Evolutionary conservation across 2,113 vertebrate genomes (phyloP).

Genomic region (Gallinago paraguaiae): DNA sequence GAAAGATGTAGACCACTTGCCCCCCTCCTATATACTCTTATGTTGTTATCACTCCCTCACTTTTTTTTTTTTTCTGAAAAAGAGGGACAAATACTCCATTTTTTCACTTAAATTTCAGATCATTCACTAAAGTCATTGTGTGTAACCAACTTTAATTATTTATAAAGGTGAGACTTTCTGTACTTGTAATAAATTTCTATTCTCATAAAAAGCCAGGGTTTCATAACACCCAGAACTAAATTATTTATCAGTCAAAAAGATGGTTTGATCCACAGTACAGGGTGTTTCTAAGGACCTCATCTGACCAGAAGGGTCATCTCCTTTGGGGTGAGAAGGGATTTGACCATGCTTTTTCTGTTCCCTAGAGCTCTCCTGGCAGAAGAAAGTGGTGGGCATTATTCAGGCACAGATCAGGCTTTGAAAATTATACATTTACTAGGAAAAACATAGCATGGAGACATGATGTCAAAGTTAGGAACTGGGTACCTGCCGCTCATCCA

Average conservation of each 20-base stretch:
- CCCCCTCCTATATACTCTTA: not conserved
- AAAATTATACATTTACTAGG: not conserved
- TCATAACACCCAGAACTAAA: constrained; percentile 12
- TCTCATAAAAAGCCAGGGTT: constrained; percentile 14
- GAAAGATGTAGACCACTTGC: not conserved
- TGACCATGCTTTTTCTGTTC: not conserved
- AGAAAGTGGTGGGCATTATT: not conserved
- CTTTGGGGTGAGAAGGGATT: not conserved
- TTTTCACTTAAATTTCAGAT: constrained; percentile 38
- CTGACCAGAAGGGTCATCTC: not conserved
- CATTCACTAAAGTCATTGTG: not conserved
- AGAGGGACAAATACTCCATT: not conserved
- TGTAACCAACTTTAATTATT: constrained; percentile 56
- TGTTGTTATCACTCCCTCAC: not conserved
- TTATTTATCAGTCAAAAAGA: constrained; percentile 31
- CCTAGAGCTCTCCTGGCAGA: not conserved
- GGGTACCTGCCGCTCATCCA: not conserved
- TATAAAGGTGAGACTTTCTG: constrained; percentile 52
- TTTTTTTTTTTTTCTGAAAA: not conserved
- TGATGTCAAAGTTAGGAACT: not conserved
- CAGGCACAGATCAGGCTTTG: not conserved
- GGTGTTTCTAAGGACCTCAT: not conserved
- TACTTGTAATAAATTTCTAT: constrained; percentile 42
- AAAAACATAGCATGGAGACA: not conserved
- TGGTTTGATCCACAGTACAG: not conserved